Base-by-base conservation (phyloP, 2,113 vertebrate species). In the Engystomops pustulosus region DNA sequence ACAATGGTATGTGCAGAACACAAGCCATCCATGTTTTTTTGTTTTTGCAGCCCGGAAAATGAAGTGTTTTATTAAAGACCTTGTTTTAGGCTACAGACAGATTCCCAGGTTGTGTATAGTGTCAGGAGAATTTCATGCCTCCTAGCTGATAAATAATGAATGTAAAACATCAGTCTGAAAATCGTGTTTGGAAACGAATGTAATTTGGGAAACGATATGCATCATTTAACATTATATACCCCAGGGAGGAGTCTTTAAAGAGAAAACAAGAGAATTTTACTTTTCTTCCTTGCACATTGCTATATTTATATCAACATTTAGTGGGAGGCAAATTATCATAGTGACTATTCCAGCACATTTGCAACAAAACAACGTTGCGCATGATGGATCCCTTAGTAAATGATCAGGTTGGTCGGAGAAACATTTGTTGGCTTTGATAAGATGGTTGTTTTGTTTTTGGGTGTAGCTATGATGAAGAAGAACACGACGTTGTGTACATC, bases 1-100 rank as follows among this genome's bases (percentile, higher is more conserved):
- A 68, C 32, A 0, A 20, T 36, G 67, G 0, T 20, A 38, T 4
- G 18, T 8, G 27, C 17, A 53, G 27, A 53, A 53, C 72, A 53
- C 17, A 53, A 32, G 45, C 1, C 14, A 18, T n/a, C 0, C 25
- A 51, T 75, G 45, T 51, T 53, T 53, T 34, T n/a, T 45, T 32
- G 44, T 53, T 34, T n/a, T 45, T 32, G 44, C 44, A 75, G 71
- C 27, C 70, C n/a, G 25, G 17, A 30, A 75, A 6, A 49, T 76
- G 2, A 34, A 36, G 72, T 53, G 45, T 76, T 76, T 53, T 75
- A 75, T 49, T 75, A 51, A 75, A 75, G 25, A 47, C 38, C 15
- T 20, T 38, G 41, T 72, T 72, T 47, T 25, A 18, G 69, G 12
- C 44, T 49, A 1, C n/a, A 30, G 23, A 34, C 25, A 20, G 8